Base-by-base conservation (phyloP, 2,797 vertebrate species). In the Rhabdophis nuchalis region DNA sequence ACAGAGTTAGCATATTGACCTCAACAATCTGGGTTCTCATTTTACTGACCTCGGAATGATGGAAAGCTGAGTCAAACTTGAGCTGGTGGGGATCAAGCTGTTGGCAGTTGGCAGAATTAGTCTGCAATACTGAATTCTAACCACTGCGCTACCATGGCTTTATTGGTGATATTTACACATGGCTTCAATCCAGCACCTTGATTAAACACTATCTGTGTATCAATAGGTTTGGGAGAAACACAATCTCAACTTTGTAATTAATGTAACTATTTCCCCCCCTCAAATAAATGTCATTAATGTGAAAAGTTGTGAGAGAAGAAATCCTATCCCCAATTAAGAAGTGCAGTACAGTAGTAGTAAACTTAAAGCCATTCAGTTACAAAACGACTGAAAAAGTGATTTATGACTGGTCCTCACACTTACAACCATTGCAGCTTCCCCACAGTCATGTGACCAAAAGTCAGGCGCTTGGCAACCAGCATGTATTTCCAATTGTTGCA, bases 221-320 rank as follows among this genome's bases (percentile, higher is more conserved):
- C 14, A 54, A 27, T 29, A 53, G 7, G 29, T 32, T 54, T 54
- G 29, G n/a, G 3, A 32, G 18, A 86, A 86, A 16, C 85, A 85
- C 5, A 29, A 41, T 23, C 36, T 77, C 36, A 77, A 94, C 94
- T 94, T 85, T 90, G 68, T 85, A 88, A 95, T 91, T 86, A 92
- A 89, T 58, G 85, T 72, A 29, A 92, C 50, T 89, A 91, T 68
- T n/a, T 91, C 94, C 53, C 64, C 64, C n/a, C 54, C 56, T 1
- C 16, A 2, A 32, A 92, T 87, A 86, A 94, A 93, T 2, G 32
- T 89, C 27, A 52, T 93, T 86, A 50, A 91, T 32, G 16, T 14
- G 3, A 89, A 68, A 25, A 94, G 18, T 29, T 86, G 5, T 32
- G 41, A 91, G 90, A 32, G 46, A 91, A 41, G 25, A 16, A 93